Evolutionary conservation across 2,888 invertebrate genomes (phyloP), one percentile per base, ranked within the genome.

Genomic region (Neelides folsomi): DNA sequence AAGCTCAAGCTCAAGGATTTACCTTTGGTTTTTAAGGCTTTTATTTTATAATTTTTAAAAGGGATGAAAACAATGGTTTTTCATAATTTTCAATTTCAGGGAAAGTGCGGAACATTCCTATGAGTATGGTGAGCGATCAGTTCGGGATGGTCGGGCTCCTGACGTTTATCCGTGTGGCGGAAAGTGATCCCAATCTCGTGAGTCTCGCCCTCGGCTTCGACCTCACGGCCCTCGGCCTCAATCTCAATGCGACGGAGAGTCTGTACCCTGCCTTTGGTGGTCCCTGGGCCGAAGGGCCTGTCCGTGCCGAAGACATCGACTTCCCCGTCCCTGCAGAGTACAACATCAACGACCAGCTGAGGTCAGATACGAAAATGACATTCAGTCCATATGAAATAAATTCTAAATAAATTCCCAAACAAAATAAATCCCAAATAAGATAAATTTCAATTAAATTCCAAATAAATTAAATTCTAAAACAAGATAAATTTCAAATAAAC

Each of bases 81-180:
- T n/a, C n/a, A n/a, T n/a, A n/a, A n/a, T n/a, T 27, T 27, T 27
- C 4, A 27, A 27, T 49, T 70, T 73, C 70, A 90, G 90, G 92
- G 67, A 86, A 88, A 77, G 93, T 98, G 68, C 89, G 94, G 71
- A 94, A 95, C 76, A 97, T 99, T 76, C 98, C 98, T 58, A 82
- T 83, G 65, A 89, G 89, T 70, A 98, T 99, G 97, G 90, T 99
- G 63, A 88, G 86, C 67, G 98, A 99, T 75, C 98, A 98, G 76
- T 98, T 94, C 73, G 98, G 98, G 66, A 97, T 99, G 77, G 94
- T 97, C 64, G 98, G 98, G 45, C 79, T 99, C 66, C 76, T 99
- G 72, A 93, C 97, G 65, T 97, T 97, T 75, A 94, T 99, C 66
- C 80, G 95, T 70, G 93, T 94, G 60, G 93, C 95, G 58, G 97